Evolutionary conservation across 35 echinoderm and acorn worm genomes (phyloP), one percentile per base, ranked within the genome.

Genomic region (Apostichopus californicus): DNA sequence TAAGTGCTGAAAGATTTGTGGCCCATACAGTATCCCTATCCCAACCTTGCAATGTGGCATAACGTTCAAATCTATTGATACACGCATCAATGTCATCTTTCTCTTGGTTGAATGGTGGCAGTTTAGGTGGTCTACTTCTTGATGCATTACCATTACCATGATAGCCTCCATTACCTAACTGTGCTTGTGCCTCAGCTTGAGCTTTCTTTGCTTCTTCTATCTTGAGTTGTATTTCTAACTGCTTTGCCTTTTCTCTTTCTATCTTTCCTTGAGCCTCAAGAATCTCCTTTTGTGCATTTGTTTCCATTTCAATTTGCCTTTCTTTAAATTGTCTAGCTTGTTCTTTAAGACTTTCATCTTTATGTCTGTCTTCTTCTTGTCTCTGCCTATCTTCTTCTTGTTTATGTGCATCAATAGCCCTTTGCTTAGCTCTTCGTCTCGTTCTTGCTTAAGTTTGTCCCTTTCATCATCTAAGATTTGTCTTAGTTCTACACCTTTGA

Each of bases 31-130:
- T 78, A 77, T 73, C 26, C 58, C 46, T 73, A 14, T 34, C 6
- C 94, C 92, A 95, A 12, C 77, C 55, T 83, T 96, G 81, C 5
- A 28, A 52, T 3, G 4, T 25, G 64, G 92, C 95, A 92, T 92
- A 94, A 13, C 92, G 52, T 25, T 92, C 95, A 87, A 91, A n/a
- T n/a, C n/a, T n/a, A n/a, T n/a, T n/a, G n/a, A n/a, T n/a, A n/a
- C n/a, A n/a, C n/a, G n/a, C n/a, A n/a, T n/a, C n/a, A n/a, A n/a
- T n/a, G n/a, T n/a, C n/a, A n/a, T n/a, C n/a, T n/a, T n/a, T n/a
- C n/a, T n/a, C n/a, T n/a, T n/a, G n/a, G n/a, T n/a, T n/a, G n/a
- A n/a, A n/a, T n/a, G n/a, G n/a, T n/a, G n/a, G 94, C 20, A 95
- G 34, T 84, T 95, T 95, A 68, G 91, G 91, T 13, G 68, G 54